A percentile compares a stretch with the other conserved stretches of the same genome.
phyloP scores from a whole-genome alignment of 2,888 invertebrate species.

The Dolomedes plantarius region DNA sequence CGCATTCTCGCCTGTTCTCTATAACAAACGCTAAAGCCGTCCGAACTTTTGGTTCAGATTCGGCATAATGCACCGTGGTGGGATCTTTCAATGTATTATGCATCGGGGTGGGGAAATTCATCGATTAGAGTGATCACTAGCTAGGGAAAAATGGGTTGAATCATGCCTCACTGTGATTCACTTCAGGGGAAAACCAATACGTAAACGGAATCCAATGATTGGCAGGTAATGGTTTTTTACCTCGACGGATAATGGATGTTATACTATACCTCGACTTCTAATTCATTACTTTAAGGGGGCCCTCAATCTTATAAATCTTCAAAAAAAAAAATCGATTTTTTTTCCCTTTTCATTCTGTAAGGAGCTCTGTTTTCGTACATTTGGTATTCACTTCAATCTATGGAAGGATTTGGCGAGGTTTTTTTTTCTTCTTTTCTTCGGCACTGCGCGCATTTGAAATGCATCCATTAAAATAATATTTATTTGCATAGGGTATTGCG shows the following conservation, averaged over 20 bases:
- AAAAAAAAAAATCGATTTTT: too few species aligned
- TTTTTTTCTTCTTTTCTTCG: too few species aligned
- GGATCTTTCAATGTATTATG: conserved; percentile 9
- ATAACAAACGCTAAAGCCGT: neutral
- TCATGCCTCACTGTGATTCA: neutral
- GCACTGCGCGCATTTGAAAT: too few species aligned
- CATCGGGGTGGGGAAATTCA: conserved; percentile 3
- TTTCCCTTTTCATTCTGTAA: too few species aligned
- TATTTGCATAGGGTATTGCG: too few species aligned
- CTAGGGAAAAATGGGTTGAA: conserved; percentile 8
- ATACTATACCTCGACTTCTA: neutral
- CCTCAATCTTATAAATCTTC: too few species aligned
- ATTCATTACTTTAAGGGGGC: neutral
- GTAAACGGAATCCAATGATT: conserved; percentile 11
- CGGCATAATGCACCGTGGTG: neutral
- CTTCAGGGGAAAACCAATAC: conserved; percentile 6
- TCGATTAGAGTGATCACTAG: conserved; percentile 16
- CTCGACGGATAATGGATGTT: neutral
- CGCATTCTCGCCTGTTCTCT: neutral
- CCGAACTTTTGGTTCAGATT: neutral
- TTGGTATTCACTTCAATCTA: too few species aligned
- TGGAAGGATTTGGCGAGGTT: too few species aligned
- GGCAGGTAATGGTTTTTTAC: conserved; percentile 12
- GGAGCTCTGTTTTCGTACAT: too few species aligned
- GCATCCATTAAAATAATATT: too few species aligned